phyloP scores from a whole-genome alignment of 64 coral and sea anemone genomes.

The Exaiptasia diaphana region DNA sequence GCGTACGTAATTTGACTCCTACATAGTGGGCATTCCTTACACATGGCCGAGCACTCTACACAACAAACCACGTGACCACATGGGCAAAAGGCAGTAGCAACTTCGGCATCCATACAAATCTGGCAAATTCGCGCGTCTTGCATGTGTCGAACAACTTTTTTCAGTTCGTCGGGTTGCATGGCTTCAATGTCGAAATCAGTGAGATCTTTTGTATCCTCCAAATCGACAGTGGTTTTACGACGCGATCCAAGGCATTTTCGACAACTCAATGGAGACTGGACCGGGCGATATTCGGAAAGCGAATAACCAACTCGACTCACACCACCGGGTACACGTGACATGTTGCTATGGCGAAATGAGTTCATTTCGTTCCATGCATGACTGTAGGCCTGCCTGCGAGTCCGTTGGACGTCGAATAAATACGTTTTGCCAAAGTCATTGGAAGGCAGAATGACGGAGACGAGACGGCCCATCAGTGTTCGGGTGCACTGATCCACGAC shows the following conservation, averaged over 20 bases:
- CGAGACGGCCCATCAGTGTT: constrained; percentile 72
- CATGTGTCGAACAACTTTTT: constrained; percentile 85
- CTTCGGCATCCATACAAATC: constrained; percentile 97
- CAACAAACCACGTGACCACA: constrained; percentile 99
- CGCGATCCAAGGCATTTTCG: constrained; percentile 60
- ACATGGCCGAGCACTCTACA: constrained; percentile 92
- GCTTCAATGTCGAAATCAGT: constrained; percentile 64
- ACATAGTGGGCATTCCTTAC: constrained; percentile 93
- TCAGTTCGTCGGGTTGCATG: constrained; percentile 65
- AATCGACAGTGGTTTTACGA: constrained; percentile 36
- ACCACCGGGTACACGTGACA: constrained; percentile 15
- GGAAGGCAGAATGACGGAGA: constrained; percentile 64
- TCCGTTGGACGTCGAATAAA: constrained; percentile 92
- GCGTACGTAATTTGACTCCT: constrained; percentile 96
- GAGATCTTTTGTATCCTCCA: constrained; percentile 32
- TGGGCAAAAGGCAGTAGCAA: constrained; percentile 90
- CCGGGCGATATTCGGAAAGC: constrained; percentile 80
- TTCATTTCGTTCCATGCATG: constrained; percentile 89
- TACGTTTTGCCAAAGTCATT: constrained; percentile 77
- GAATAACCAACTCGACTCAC: constrained; percentile 23
- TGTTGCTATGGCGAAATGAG: constrained; percentile 58
- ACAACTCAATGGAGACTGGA: constrained; percentile 86
- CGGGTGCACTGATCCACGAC: constrained; percentile 94
- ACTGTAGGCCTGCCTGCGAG: constrained; percentile 89
- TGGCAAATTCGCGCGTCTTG: constrained; percentile 92